Base-by-base conservation (phyloP, 2,888 invertebrate genomes). In the Xestia ashworthii region DNA sequence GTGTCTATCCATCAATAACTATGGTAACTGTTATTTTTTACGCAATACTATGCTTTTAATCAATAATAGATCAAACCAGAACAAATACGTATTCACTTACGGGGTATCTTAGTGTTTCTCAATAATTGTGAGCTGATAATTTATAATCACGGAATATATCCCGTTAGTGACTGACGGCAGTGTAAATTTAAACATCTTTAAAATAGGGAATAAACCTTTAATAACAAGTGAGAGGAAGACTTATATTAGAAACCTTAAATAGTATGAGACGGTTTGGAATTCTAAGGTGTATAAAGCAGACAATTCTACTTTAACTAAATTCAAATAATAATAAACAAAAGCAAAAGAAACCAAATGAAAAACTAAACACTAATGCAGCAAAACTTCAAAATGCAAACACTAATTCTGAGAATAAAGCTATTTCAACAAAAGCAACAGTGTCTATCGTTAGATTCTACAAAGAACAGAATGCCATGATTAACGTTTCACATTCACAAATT, bases 1-100 rank as follows among this genome's bases (percentile, higher is more conserved):
- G 46, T 62, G n/a, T 80, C 12, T 25, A 48, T 73, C 48, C 25
- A 25, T 69, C 65, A 50, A 62, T 70, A 65, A 60, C 32, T 22
- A 9, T n/a, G 38, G 25, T 70, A 70, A 83, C 80, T 71, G 66
- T 80, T 80, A 79, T 70, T 66, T 65, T 48, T 62, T 25, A 46
- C 16, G 9, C 12, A 16, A 66, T 14, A 53, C 1, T 69, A 60
- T 44, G 14, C 44, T 53, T 62, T 55, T 22, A 50, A 44, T 71
- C 14, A 62, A 66, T 11, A 67, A 78, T 16, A 14, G 19, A 11
- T 19, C 16, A 19, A 50, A 74, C 16, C 32, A 81, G 38, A 74
- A 25, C 6, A 11, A 32, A 32, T 5, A 5, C 53, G 3, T 48
- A 41, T 50, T 38, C 6, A 41, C 16, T 16, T 53, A 44, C 32